These are phyloP conservation scores for Syngnathoides biaculeatus DNA, from an alignment of 2,113 vertebrate genomes.

Conservation along the genomic window DNA sequence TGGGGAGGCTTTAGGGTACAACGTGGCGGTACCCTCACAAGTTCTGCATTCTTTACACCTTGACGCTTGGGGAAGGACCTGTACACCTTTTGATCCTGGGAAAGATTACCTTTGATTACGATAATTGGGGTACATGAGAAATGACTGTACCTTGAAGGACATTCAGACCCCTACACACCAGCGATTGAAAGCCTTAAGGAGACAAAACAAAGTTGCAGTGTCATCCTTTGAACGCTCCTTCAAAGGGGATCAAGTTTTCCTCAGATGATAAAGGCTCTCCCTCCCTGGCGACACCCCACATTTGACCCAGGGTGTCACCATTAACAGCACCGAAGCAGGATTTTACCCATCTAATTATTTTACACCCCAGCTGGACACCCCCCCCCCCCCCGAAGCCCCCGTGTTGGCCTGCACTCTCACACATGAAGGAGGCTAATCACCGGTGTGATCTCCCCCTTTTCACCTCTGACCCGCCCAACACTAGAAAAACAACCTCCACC, in stretches of 20 bases:
- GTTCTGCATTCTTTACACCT: not conserved
- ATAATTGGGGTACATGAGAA: not conserved
- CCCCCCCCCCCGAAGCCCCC: conserved; percentile 9
- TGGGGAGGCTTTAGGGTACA: not conserved
- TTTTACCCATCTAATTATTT: conserved; percentile 48
- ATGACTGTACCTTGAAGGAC: not conserved
- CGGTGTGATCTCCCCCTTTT: conserved; percentile 63
- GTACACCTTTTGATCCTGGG: not conserved
- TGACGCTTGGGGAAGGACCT: not conserved
- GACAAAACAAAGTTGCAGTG: not conserved
- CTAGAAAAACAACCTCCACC: conserved; percentile 68
- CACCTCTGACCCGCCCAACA: conserved; percentile 67
- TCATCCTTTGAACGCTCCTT: not conserved
- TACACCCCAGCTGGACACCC: conserved; percentile 45
- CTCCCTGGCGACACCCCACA: conserved; percentile 3
- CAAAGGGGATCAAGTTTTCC: conserved; percentile 4
- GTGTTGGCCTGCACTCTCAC: conserved; percentile 28
- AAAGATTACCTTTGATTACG: not conserved
- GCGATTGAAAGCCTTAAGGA: not conserved
- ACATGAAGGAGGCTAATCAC: conserved; percentile 66
- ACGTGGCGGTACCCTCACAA: not conserved
- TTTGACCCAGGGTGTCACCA: conserved; percentile 21
- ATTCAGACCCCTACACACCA: not conserved
- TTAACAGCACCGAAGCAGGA: conserved; percentile 6
- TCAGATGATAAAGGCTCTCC: not conserved